Percentiles rank a stretch among this genome's conserved stretches.
Conservation (phyloP, 2,888 invertebrate species). For the Parnassius mnemosyne region DNA sequence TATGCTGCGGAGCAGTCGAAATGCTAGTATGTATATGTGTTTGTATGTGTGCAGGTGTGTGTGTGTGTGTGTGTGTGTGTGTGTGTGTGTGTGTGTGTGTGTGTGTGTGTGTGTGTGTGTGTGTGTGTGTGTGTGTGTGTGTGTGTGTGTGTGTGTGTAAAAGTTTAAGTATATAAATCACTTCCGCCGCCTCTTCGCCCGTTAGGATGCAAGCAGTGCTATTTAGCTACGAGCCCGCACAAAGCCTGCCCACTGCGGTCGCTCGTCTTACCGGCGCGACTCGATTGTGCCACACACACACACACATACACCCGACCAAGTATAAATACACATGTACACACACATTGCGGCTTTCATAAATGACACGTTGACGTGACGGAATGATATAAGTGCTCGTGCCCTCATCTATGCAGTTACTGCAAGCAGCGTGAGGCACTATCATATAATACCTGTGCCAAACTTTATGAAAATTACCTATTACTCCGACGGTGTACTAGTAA, state of each 20-base stretch:
- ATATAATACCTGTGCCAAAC: not conserved
- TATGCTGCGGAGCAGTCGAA: too few relatives aligned
- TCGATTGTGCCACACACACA: slow-evolving; percentile 52
- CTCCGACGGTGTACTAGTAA: too few relatives aligned
- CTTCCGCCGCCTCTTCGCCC: slow-evolving; percentile 37
- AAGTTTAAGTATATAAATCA: not conserved
- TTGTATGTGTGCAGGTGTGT: too few relatives aligned
- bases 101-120: too few relatives aligned
- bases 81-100: too few relatives aligned
- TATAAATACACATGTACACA: not conserved
- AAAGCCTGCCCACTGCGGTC: slow-evolving; percentile 76
- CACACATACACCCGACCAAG: slow-evolving; percentile 14
- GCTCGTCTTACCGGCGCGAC: slow-evolving; percentile 68
- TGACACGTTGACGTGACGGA: slow-evolving; percentile 33
- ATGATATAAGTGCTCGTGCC: not conserved
- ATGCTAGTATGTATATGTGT: too few relatives aligned
- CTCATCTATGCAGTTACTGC: not conserved
- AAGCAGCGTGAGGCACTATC: not conserved
- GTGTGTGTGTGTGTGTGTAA: too few relatives aligned
- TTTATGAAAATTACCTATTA: too few relatives aligned
- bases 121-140: too few relatives aligned
- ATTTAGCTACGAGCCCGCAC: slow-evolving; percentile 67
- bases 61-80: too few relatives aligned
- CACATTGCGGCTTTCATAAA: slow-evolving; percentile 3
- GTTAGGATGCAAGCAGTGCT: slow-evolving; percentile 31